These are phyloP conservation scores for Cynopterus brachyotis DNA, from an alignment of 2,113 vertebrate species.

Conservation along the genomic window DNA sequence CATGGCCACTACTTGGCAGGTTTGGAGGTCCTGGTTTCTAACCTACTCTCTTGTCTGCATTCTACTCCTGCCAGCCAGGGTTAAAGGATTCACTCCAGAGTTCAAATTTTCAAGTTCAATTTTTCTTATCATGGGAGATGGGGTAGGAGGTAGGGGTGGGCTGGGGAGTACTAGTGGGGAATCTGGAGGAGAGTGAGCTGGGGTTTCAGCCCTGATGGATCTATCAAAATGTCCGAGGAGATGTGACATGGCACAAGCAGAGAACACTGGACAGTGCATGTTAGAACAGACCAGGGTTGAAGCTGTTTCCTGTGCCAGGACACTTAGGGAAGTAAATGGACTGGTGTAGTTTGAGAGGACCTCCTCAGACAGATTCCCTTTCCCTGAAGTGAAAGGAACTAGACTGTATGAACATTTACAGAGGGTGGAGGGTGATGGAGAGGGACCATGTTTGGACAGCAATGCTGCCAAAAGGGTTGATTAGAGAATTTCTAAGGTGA, in stretches of 20 bases:
- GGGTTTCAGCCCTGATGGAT: neutral
- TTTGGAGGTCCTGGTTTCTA: neutral
- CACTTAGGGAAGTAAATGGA: neutral
- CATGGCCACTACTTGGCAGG: neutral
- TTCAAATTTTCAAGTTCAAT: neutral
- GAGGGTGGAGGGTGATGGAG: neutral
- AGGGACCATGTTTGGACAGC: neutral
- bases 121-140: neutral
- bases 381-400: neutral
- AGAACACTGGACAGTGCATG: neutral
- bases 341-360: neutral
- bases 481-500: neutral
- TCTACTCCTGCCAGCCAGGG: neutral
- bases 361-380: neutral
- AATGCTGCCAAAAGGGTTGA: neutral
- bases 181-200: neutral
- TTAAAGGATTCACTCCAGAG: neutral
- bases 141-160: no score
- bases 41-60: neutral
- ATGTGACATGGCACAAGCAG: neutral
- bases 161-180: neutral
- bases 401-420: neutral
- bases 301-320: neutral
- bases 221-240: neutral
- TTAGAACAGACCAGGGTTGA: neutral